These are phyloP conservation scores for Cygnus buccinator DNA, from an alignment of 2,113 vertebrate species.

Conservation along the genomic window DNA sequence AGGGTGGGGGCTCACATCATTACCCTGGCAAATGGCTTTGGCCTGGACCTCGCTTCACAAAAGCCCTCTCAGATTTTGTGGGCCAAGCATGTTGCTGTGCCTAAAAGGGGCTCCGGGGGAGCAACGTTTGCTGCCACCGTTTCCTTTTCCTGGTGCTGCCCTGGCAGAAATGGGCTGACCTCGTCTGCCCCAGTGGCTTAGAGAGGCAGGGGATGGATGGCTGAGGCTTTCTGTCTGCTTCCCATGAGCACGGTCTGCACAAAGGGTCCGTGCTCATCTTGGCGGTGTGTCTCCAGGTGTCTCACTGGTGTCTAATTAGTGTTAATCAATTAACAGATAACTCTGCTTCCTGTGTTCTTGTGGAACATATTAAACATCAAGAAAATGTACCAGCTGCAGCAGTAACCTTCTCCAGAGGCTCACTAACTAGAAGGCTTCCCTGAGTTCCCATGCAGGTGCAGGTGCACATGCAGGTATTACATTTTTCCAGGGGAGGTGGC, in stretches of 20 bases:
- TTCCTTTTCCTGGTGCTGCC: neutral
- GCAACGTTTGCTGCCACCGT: neutral
- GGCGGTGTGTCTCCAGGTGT: neutral
- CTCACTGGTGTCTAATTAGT: neutral
- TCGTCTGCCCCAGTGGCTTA: accelerated
- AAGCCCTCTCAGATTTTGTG: neutral
- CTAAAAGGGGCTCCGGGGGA: neutral
- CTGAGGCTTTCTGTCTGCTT: neutral
- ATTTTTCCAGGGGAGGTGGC: neutral
- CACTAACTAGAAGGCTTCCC: neutral
- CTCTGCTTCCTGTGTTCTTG: neutral
- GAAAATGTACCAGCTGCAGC: neutral
- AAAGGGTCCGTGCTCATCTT: neutral
- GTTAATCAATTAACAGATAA: neutral
- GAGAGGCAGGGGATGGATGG: neutral
- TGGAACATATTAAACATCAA: neutral
- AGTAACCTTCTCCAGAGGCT: neutral
- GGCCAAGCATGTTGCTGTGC: neutral
- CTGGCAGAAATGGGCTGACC: neutral
- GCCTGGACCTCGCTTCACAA: neutral
- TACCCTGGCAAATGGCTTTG: neutral
- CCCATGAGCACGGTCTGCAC: accelerated
- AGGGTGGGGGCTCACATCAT: neutral
- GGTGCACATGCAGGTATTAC: neutral
- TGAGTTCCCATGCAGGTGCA: neutral